Conservation (phyloP, 2,113 vertebrate species). For the Eira barbara region DNA sequence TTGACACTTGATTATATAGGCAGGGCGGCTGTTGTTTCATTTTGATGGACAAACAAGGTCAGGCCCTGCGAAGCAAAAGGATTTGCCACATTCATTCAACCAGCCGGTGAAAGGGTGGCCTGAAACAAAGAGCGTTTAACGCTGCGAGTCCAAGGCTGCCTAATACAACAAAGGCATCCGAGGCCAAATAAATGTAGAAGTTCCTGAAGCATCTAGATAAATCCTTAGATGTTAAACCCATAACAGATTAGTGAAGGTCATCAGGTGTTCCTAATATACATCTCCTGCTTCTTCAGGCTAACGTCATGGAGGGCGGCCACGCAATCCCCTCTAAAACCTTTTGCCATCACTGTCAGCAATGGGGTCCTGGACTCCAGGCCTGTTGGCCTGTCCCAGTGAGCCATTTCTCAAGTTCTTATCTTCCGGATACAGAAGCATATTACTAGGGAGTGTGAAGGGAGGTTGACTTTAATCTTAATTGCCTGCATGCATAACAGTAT, state of each 20-base stretch:
- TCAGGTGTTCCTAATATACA: constrained; percentile 53
- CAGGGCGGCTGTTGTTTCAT: not conserved
- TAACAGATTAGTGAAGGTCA: constrained; percentile 57
- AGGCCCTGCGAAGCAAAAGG: not conserved
- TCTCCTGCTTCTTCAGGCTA: constrained; percentile 15
- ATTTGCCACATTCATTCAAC: not conserved
- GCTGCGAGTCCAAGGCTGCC: not conserved
- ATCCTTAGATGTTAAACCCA: constrained; percentile 41
- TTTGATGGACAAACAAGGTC: not conserved
- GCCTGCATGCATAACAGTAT: constrained; percentile 58
- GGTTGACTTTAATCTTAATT: constrained; percentile 75
- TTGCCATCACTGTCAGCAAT: constrained; percentile 35
- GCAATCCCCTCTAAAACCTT: constrained; percentile 29
- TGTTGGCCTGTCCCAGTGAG: constrained; percentile 32
- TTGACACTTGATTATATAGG: not conserved
- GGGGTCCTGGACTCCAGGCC: constrained; percentile 26
- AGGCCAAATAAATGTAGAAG: not conserved
- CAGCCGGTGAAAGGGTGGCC: not conserved
- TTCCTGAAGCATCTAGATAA: constrained; percentile 39
- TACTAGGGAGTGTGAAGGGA: constrained; percentile 62
- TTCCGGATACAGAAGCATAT: constrained; percentile 70
- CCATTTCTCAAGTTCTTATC: constrained; percentile 73
- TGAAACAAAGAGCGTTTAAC: constrained; percentile 41
- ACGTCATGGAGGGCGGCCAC: constrained; percentile 44
- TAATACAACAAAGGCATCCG: not conserved